Evolutionary conservation across 2,888 invertebrate genomes (phyloP).

Genomic region (Andrena hattorfiana): DNA sequence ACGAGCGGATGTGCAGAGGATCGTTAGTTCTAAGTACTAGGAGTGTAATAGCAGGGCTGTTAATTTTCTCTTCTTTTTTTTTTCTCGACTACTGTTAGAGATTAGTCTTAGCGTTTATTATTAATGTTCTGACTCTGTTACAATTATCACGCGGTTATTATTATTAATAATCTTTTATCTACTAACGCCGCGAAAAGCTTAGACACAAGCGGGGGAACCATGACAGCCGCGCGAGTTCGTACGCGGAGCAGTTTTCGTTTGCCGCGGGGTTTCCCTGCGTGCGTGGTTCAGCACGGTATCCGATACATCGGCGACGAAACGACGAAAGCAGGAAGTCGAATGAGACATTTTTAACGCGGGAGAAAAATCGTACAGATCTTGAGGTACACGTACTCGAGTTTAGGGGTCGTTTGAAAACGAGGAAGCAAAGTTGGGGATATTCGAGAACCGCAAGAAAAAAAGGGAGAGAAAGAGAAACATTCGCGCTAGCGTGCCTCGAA

Average conservation of each 20-base stretch:
- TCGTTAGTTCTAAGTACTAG: slow-evolving; percentile 64
- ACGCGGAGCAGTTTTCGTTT: slow-evolving; percentile 23
- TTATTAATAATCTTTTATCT: slow-evolving; percentile 46
- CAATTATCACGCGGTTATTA: slow-evolving; percentile 13
- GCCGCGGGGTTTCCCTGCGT: slow-evolving; percentile 17
- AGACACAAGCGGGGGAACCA: slow-evolving; percentile 76
- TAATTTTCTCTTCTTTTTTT: slow-evolving; percentile 57
- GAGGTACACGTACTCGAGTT: background rate
- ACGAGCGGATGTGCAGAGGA: slow-evolving; percentile 52
- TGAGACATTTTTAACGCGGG: background rate
- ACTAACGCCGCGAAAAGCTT: slow-evolving; percentile 58
- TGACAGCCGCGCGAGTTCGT: slow-evolving; percentile 72
- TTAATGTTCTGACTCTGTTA: slow-evolving; percentile 23
- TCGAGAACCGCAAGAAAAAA: background rate
- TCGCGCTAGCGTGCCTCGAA: slow-evolving; percentile 69
- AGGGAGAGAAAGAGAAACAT: slow-evolving; percentile 26
- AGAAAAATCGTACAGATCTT: background rate
- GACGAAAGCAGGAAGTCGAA: background rate
- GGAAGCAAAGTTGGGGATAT: background rate
- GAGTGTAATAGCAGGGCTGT: slow-evolving; percentile 75
- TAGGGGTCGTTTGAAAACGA: background rate
- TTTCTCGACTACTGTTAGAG: slow-evolving; percentile 65
- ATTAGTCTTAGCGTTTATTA: slow-evolving; percentile 66
- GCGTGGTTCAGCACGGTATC: slow-evolving; percentile 17
- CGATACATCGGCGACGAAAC: slow-evolving; percentile 35